Evolutionary conservation across 2,888 invertebrate species (phyloP).

Genomic region (Escarpia spicata): DNA sequence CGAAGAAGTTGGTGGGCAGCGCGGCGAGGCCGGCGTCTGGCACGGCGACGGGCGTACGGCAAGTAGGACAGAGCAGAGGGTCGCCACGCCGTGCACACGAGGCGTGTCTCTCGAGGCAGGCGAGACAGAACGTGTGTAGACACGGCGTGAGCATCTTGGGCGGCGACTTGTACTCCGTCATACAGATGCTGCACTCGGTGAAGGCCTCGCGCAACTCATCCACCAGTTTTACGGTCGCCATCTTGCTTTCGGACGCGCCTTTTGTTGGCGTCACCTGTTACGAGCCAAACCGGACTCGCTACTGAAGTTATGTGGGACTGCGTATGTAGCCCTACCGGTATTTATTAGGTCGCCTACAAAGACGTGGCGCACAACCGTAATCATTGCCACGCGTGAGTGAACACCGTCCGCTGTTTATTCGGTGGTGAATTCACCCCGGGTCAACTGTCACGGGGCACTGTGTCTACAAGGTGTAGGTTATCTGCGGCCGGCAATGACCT

Average conservation of each 20-base stretch:
- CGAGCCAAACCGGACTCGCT: neutral
- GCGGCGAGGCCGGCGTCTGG: neutral
- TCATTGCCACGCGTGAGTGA: neutral
- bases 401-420: neutral
- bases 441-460: neutral
- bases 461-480: neutral
- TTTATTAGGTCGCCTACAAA: too few species aligned
- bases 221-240: neutral
- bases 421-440: neutral
- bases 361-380: neutral
- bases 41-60: neutral
- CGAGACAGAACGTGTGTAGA: neutral
- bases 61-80: neutral
- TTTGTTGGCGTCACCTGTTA: neutral
- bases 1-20: neutral
- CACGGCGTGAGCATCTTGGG: conserved; percentile 16
- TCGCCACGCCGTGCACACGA: neutral
- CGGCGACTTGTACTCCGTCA: neutral
- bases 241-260: neutral
- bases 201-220: neutral
- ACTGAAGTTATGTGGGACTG: neutral
- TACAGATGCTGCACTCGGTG: conserved; percentile 6
- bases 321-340: too few species aligned
- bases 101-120: neutral
- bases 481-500: neutral